Percentiles rank a stretch among this genome's conserved stretches.
Evolutionary conservation across 2,888 invertebrate genomes (phyloP).

Genomic region (Acrocera orbiculus): DNA sequence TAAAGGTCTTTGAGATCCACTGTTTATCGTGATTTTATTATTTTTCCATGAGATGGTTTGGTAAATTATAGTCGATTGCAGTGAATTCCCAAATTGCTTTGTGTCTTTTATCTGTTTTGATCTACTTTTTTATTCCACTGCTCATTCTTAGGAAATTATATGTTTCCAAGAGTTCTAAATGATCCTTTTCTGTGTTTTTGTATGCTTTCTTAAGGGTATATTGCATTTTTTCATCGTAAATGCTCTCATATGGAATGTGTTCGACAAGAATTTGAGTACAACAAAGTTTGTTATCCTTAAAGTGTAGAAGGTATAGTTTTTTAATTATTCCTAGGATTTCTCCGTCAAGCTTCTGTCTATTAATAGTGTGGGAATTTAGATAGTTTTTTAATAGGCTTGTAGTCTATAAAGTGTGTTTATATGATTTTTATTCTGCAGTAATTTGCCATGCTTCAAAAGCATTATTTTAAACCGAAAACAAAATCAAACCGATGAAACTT

Average conservation of each 20-base stretch:
- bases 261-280: background rate
- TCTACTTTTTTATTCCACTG: background rate
- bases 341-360: background rate
- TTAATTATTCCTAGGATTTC: background rate
- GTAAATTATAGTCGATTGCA: no score
- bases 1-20: no score
- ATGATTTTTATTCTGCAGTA: no score
- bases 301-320: background rate
- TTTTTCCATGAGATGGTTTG: no score
- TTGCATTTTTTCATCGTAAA: background rate
- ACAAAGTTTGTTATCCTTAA: background rate
- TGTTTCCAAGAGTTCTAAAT: background rate
- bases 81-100: no score
- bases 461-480: no score
- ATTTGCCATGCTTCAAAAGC: no score
- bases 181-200: background rate
- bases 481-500: no score
- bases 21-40: no score
- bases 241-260: background rate
- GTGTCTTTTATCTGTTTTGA: background rate
- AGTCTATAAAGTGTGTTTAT: background rate
- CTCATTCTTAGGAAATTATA: background rate
- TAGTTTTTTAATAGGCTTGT: slow-evolving; percentile 1
- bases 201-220: background rate
- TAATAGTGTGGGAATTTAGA: background rate